Base-by-base conservation (phyloP, 2,888 invertebrate genomes). In the Mechanitis messenoides region DNA sequence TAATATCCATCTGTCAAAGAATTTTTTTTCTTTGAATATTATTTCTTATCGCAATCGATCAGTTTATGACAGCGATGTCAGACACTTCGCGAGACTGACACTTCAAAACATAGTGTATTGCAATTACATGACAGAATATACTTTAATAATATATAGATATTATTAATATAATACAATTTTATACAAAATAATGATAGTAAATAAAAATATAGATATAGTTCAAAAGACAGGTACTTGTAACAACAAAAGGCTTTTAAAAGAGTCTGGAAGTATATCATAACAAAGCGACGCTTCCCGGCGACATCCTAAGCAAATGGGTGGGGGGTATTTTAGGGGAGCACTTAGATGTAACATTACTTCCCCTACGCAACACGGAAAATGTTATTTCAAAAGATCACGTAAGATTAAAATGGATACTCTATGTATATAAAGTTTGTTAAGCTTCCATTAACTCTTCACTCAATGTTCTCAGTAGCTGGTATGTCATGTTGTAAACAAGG, bases 191-290 rank as follows among this genome's bases (percentile, higher is more conserved):
- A 42, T 28, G 33, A 54, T 20, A 38, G 59, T 56, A 58, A 54
- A 46, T 46, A 33, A 55, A 50, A 56, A 56, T 58, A 58, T 35
- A 55, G 42, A 58, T 55, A 55, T 45, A 53, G 56, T 38, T 50
- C 53, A 47, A 38, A 62, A 58, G 60, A 64, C 55, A 63, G 42
- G 11, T 61, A 84, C 87, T 87, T 85, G 76, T 81, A 75, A 66
- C 64, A 70, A 81, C 83, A 83, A 87, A 87, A 84, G 84, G 72
- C 78, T 85, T 86, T 86, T 78, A 69, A 82, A 83, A 82, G 81
- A 81, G 86, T 86, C 87, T 87, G 80, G 82, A 56, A 60, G 81
- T 80, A 84, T 82, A 83, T 80, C 79, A 73, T 77, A 76, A 84
- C 84, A 83, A 83, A 83, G 79, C 70, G 69, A 58, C 66, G 71